Conservation (phyloP, 2,113 vertebrate species). For the Engraulis encrasicolus region DNA sequence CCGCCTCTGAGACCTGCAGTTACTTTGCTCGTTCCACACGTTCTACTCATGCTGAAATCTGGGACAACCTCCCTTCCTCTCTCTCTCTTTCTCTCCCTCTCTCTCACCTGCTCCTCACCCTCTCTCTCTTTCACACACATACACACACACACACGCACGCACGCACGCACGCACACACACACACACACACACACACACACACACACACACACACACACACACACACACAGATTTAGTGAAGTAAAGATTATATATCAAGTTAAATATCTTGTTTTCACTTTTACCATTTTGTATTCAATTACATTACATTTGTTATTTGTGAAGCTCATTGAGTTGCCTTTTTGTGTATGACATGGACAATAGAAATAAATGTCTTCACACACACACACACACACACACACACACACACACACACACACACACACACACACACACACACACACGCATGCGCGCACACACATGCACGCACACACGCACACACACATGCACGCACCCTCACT, state of each 20-base stretch:
- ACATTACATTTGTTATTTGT: too few relatives aligned
- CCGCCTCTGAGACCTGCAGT: background rate
- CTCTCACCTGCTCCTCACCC: background rate
- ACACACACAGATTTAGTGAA: conserved; percentile 7
- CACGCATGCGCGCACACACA: conserved; percentile 18
- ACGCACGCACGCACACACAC: background rate
- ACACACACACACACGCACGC: background rate
- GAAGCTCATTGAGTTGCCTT: too few relatives aligned
- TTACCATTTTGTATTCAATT: too few relatives aligned
- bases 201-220: background rate
- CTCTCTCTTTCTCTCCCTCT: background rate
- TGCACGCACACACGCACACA: conserved; percentile 22
- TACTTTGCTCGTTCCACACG: background rate
- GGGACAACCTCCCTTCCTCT: background rate
- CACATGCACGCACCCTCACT: conserved; percentile 38
- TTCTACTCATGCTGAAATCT: background rate
- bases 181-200: background rate
- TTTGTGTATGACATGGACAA: too few relatives aligned
- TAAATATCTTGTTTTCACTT: too few relatives aligned
- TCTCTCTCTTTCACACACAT: background rate
- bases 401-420: conserved; percentile 14
- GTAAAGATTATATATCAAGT: too few relatives aligned
- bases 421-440: conserved; percentile 29
- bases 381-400: background rate
- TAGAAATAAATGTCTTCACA: too few relatives aligned